Evolutionary conservation across 1,140 invertebrate genomes (phyloP), one percentile per base, ranked within the genome.

Genomic region (Phortica variegata): DNA sequence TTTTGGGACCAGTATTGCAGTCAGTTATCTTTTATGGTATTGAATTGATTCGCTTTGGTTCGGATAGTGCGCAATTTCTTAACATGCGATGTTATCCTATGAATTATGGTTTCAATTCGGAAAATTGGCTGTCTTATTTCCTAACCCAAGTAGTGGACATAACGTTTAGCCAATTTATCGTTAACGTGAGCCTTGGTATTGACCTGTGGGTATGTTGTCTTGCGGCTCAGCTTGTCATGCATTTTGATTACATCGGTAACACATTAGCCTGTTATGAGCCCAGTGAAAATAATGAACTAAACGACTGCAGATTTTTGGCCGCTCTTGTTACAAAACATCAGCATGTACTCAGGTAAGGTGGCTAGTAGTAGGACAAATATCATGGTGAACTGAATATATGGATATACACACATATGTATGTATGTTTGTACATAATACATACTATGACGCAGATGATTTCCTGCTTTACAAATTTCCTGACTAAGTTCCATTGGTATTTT

Each of bases 191-290:
- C n/a, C 16, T 56, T 12, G 57, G 54, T 21, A 52, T 50, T 3
- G 61, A 63, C 21, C 32, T 60, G 2, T 65, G 57, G 61, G 57
- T 65, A 49, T 60, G 60, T 47, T 57, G 50, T 32, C 42, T 54
- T 3, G 44, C 50, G 2, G 43, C 42, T 15, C 61, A 65, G 23
- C 43, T 65, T 2, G 48, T 41, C 8, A 52, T 65, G 54, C 61
- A 65, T 37, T 60, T 63, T 21, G 47, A 38, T 6, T 20, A 58
- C 8, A 8, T 65, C 32, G 57, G 46, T 9, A 43, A 43, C 3
- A 4, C 40, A 1, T 16, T 65, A 4, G 3, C 7, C 0, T 8
- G 19, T 1, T 46, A 65, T 10, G 13, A 7, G 5, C 60, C 60
- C 5, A 48, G 18, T 13, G 5, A 15, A 17, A 8, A 41, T 5